Evolutionary conservation across 2,797 vertebrate genomes (phyloP), one percentile per base, ranked within the genome.

Genomic region (Pyrocephalus nanus): DNA sequence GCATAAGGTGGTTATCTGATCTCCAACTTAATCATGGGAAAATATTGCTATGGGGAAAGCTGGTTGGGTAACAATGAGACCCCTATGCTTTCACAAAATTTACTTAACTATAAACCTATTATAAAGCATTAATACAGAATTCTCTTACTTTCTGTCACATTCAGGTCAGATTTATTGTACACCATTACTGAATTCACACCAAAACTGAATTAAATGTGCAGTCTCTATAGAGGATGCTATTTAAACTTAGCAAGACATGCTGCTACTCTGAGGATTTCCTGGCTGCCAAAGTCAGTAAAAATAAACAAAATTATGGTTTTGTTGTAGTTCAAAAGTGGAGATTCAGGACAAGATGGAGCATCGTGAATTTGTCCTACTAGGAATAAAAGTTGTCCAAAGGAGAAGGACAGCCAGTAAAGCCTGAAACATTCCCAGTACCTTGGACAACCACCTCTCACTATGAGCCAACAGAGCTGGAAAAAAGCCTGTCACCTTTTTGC

Each of bases 21-120:
- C 94, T 96, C 92, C 96, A 96, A 95, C 92, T 96, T 97, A 97
- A 97, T 97, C 96, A 94, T 79, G 90, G 86, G 93, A 89, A 96
- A 97, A 96, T 95, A 96, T 94, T 97, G 96, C 96, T 97, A 13
- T 92, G 88, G 96, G 94, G 93, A 95, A 97, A 94, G 62, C 67
- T 92, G 90, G 53, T 91, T 96, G 95, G 73, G 91, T 92, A 97
- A 97, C 91, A 97, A 96, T 95, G 95, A 97, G 92, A 97, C 85
- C 95, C 74, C 93, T 82, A 58, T 87, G 93, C 79, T 85, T 97
- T 96, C 94, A 88, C 95, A 83, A 97, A 96, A 98, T 97, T 93
- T 97, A 97, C 97, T 97, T 97, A 97, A 96, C 96, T 97, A 95
- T 96, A 96, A 96, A 92, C 86, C 87, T 60, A 96, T 97, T 98